Percentiles rank a stretch among this genome's conserved stretches.
Evolutionary conservation across 2,797 vertebrate species (phyloP).

Genomic region (Erpetoichthys calabaricus): DNA sequence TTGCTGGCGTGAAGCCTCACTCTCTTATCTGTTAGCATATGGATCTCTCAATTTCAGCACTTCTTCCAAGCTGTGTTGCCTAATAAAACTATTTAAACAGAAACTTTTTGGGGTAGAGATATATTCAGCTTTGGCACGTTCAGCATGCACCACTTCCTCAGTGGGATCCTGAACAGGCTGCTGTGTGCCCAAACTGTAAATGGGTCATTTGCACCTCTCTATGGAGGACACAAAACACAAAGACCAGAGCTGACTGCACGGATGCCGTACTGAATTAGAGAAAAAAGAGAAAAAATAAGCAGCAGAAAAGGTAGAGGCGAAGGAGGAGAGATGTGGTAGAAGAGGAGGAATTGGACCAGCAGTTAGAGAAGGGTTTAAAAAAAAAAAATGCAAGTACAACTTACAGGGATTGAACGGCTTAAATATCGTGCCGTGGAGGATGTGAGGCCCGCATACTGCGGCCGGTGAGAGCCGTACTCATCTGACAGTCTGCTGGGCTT

Average conservation of each 20-base stretch:
- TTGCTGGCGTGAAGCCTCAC: no score
- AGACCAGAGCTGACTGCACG: background rate
- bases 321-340: background rate
- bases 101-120: no score
- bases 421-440: slow-evolving; percentile 62
- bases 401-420: slow-evolving; percentile 88
- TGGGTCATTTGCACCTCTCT: no score
- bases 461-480: slow-evolving; percentile 38
- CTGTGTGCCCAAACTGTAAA: no score
- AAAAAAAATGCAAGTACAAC: slow-evolving; percentile 31
- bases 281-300: background rate
- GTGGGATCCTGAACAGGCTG: no score
- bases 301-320: background rate
- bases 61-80: no score
- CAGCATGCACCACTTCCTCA: no score
- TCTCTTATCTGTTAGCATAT: no score
- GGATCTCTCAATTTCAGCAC: no score
- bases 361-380: background rate
- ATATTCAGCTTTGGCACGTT: no score
- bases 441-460: slow-evolving; percentile 48
- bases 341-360: background rate
- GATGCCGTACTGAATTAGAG: background rate
- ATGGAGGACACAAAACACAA: background rate
- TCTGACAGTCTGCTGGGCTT: slow-evolving; percentile 33
- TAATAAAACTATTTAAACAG: no score